phyloP scores from a whole-genome alignment of 2,113 vertebrate species.

The Montifringilla adamsi region DNA sequence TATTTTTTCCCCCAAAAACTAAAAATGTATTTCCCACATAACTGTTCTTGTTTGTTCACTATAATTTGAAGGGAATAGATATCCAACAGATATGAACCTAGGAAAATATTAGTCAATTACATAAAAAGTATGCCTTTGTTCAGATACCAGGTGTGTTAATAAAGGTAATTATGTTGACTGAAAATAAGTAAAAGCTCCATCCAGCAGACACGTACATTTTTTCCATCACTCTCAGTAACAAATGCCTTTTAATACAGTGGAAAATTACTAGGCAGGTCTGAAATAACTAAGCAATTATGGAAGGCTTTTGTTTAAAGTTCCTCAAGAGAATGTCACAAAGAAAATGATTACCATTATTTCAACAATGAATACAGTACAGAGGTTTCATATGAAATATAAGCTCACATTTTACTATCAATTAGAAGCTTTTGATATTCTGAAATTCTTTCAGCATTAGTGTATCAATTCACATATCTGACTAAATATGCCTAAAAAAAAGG shows the following conservation, averaged over 20 bases:
- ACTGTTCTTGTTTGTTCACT: not conserved
- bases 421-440: constrained; percentile 58
- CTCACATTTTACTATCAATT: constrained; percentile 65
- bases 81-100: constrained; percentile 4
- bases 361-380: constrained; percentile 23
- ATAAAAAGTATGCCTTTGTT: constrained; percentile 45
- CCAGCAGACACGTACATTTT: constrained; percentile 28
- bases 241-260: constrained; percentile 65
- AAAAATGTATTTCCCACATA: not conserved
- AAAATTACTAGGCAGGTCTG: constrained; percentile 72
- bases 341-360: constrained; percentile 67
- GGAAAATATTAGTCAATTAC: constrained; percentile 36
- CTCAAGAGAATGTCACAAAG: constrained; percentile 61
- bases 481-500: constrained; percentile 9
- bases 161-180: constrained; percentile 69
- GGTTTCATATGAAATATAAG: constrained; percentile 55
- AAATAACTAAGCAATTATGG: constrained; percentile 71
- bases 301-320: constrained; percentile 72
- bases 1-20: not conserved
- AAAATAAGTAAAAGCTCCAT: constrained; percentile 65
- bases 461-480: constrained; percentile 1
- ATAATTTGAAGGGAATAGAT: constrained; percentile 2
- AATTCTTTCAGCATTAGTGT: constrained; percentile 27
- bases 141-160: constrained; percentile 63
- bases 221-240: constrained; percentile 35